Conservation (phyloP, 2,797 vertebrate genomes). For the Danio tinwini region DNA sequence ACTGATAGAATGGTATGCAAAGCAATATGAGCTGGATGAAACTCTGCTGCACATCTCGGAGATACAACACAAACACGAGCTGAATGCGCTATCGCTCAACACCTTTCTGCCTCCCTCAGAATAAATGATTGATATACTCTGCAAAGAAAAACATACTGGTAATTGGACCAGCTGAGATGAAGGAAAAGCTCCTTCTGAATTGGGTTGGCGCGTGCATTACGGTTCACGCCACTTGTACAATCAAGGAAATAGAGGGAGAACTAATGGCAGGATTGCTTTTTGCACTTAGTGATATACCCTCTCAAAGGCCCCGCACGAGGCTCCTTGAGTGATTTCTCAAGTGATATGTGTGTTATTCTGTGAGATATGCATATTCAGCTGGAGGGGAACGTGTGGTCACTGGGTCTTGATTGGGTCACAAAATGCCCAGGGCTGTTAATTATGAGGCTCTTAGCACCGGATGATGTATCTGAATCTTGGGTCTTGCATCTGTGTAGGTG, state of each 20-base stretch:
- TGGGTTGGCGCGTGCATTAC: conserved; percentile 41
- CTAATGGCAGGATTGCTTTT: conserved; percentile 72
- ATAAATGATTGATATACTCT: conserved; percentile 38
- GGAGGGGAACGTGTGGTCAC: conserved; percentile 56
- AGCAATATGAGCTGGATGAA: conserved; percentile 49
- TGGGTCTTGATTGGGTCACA: conserved; percentile 53
- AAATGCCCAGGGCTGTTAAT: conserved; percentile 47
- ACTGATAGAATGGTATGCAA: conserved; percentile 53
- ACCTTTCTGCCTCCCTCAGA: neutral
- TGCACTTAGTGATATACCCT: conserved; percentile 57
- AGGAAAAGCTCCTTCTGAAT: conserved; percentile 13
- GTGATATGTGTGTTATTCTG: conserved; percentile 55
- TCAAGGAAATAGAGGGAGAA: conserved; percentile 71
- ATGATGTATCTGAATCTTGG: conserved; percentile 41
- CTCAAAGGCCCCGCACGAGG: conserved; percentile 53
- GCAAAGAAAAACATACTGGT: conserved; percentile 24
- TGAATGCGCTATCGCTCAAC: conserved; percentile 26
- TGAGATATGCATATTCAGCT: conserved; percentile 64
- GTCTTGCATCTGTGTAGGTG: conserved; percentile 40
- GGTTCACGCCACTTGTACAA: conserved; percentile 68
- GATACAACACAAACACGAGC: neutral
- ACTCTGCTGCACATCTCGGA: neutral
- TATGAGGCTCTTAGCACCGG: conserved; percentile 43
- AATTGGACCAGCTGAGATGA: conserved; percentile 34
- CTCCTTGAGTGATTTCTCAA: conserved; percentile 66